Conservation (phyloP, 1,140 invertebrate species). For the Caerostris extrusa region DNA sequence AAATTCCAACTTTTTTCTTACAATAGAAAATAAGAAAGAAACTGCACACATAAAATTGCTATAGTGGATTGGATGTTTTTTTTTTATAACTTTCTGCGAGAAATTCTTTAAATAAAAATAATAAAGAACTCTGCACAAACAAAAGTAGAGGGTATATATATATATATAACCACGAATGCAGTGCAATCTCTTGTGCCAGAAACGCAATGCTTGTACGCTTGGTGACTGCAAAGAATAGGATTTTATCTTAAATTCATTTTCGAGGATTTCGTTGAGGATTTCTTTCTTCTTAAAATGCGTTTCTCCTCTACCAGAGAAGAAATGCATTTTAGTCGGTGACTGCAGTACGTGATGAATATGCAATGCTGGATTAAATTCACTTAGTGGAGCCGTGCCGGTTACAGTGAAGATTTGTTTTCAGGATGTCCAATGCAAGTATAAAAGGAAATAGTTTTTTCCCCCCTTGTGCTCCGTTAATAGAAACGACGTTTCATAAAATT, state of each 20-base stretch:
- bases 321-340: not conserved
- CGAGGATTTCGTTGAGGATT: slow-evolving; percentile 30
- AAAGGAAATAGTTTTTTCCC: not conserved
- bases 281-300: not conserved
- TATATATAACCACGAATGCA: too few relatives aligned
- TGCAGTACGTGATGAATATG: slow-evolving; percentile 54
- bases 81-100: too few relatives aligned
- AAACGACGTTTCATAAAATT: not conserved
- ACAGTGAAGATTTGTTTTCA: too few relatives aligned
- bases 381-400: not conserved
- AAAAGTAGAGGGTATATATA: too few relatives aligned
- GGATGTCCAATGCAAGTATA: not conserved
- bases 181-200: too few relatives aligned
- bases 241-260: slow-evolving; percentile 56
- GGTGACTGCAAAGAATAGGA: not conserved
- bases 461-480: not conserved
- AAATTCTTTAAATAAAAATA: too few relatives aligned
- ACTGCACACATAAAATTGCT: too few relatives aligned
- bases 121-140: too few relatives aligned
- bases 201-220: not conserved
- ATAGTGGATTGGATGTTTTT: too few relatives aligned
- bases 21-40: too few relatives aligned
- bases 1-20: too few relatives aligned
- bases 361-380: slow-evolving; percentile 36
- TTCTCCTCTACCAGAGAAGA: not conserved